phyloP scores from a whole-genome alignment of 2,888 invertebrate species.

The Troglohyphantes excavatus region DNA sequence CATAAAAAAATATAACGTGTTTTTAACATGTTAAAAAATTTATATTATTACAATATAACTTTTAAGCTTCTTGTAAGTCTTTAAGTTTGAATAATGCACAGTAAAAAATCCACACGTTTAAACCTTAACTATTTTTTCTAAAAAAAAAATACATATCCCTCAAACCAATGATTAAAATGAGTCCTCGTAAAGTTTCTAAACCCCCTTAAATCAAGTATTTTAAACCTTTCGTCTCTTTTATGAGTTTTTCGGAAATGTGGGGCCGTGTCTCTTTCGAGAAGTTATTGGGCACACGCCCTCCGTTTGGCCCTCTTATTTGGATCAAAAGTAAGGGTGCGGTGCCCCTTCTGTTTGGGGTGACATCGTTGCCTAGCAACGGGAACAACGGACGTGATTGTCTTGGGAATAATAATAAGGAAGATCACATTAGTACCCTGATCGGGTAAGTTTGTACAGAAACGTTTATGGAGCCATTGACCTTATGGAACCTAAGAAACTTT shows the following conservation, averaged over 20 bases:
- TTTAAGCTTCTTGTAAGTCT: no score
- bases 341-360: slow-evolving; percentile 65
- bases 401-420: slow-evolving; percentile 55
- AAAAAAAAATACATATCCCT: no score
- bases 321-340: slow-evolving; percentile 64
- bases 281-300: slow-evolving; percentile 56
- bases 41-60: no score
- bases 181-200: no score
- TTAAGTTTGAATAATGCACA: no score
- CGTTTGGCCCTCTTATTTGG: slow-evolving; percentile 57
- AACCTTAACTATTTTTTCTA: no score
- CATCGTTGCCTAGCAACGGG: slow-evolving; percentile 63
- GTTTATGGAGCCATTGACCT: slow-evolving; percentile 28
- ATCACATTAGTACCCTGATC: slow-evolving; percentile 41
- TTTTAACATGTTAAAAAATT: no score
- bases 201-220: no score
- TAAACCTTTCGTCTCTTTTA: background rate
- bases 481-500: slow-evolving; percentile 8
- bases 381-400: slow-evolving; percentile 75
- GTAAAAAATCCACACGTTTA: no score
- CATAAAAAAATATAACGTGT: no score
- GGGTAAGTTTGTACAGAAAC: slow-evolving; percentile 15
- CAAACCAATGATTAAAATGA: no score
- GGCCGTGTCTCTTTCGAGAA: background rate
- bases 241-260: no score